These are phyloP conservation scores for Picathartes gymnocephalus DNA, from an alignment of 2,113 vertebrate species.

Conservation along the genomic window DNA sequence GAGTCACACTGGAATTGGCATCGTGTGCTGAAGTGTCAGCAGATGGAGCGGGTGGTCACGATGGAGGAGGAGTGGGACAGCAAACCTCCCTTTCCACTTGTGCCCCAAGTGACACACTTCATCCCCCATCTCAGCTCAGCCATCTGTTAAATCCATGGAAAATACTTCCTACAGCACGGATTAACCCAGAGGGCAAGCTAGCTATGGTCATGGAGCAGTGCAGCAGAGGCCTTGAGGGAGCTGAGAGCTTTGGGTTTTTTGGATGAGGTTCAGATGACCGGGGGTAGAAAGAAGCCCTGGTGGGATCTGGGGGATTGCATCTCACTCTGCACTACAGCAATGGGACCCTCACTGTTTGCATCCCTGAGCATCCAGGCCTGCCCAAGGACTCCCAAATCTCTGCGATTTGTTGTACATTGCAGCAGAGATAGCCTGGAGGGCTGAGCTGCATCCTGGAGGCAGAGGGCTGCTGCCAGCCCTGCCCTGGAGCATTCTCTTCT, in stretches of 20 bases:
- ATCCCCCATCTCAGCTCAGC: not conserved
- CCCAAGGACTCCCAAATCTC: not conserved
- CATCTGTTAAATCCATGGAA: not conserved
- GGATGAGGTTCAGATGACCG: not conserved
- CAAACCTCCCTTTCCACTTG: not conserved
- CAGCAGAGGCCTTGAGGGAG: not conserved
- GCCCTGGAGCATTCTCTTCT: not conserved
- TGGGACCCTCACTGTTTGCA: not conserved
- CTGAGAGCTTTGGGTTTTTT: not conserved
- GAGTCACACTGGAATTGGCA: not conserved
- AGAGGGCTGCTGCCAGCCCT: not conserved
- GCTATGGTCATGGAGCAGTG: fast-evolving
- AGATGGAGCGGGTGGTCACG: not conserved
- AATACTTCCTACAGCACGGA: not conserved
- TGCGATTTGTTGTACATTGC: not conserved
- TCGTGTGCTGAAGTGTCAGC: not conserved
- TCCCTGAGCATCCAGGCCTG: not conserved
- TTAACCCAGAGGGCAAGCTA: not conserved
- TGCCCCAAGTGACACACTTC: not conserved
- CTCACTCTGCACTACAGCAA: not conserved
- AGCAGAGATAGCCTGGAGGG: fast-evolving
- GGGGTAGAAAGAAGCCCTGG: not conserved
- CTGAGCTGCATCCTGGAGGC: not conserved
- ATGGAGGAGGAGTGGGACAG: not conserved
- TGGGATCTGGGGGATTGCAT: not conserved